Evolutionary conservation across 1,140 invertebrate species (phyloP).

Genomic region (Aphelinus certus): DNA sequence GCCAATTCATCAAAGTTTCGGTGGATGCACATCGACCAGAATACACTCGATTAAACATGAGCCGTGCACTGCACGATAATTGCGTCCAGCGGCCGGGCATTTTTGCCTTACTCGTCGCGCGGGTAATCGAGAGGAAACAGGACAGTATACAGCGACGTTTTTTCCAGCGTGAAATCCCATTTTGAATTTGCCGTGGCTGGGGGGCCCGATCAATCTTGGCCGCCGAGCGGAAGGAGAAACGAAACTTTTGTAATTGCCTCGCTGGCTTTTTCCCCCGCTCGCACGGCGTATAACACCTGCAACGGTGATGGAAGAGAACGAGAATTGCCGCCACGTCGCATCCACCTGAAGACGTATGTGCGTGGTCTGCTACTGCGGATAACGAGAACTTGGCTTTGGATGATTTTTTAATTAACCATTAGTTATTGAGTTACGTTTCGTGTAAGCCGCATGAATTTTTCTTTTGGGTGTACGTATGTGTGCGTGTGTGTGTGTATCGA

Average conservation of each 20-base stretch:
- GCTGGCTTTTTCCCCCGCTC: conserved; percentile 2
- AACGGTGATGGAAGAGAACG: conserved; percentile 10
- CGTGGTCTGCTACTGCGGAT: background rate
- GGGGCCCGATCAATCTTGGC: conserved; percentile 21
- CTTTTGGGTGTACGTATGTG: too few relatives aligned
- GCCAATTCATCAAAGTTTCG: too few relatives aligned
- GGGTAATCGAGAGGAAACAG: background rate
- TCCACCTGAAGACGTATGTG: background rate
- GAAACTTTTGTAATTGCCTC: conserved; percentile 30
- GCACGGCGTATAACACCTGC: background rate
- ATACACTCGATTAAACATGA: too few relatives aligned
- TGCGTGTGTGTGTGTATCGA: too few relatives aligned
- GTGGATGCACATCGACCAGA: too few relatives aligned
- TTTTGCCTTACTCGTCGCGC: background rate
- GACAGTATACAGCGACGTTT: background rate
- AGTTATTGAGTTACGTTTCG: too few relatives aligned
- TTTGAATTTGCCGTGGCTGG: background rate
- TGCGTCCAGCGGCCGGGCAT: background rate
- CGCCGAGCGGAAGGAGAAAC: background rate
- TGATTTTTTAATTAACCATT: too few relatives aligned
- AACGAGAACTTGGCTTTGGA: background rate
- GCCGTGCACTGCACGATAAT: conserved; percentile 22
- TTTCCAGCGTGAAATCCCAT: conserved; percentile 10
- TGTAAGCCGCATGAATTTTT: too few relatives aligned
- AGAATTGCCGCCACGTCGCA: background rate